These are phyloP conservation scores for Thecophora atra DNA, from an alignment of 2,888 invertebrate genomes.

Conservation along the genomic window DNA sequence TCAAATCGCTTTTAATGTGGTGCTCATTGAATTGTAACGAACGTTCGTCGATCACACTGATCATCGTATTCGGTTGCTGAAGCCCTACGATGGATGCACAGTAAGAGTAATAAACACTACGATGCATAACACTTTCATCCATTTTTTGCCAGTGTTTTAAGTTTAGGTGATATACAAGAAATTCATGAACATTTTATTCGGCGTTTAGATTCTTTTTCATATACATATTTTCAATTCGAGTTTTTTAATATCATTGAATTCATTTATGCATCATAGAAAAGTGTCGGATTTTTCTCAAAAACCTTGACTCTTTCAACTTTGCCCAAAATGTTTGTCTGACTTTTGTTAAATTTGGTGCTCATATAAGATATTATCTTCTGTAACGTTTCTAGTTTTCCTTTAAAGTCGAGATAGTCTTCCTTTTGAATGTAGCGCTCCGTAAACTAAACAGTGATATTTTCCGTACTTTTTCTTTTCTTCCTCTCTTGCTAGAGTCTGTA, in stretches of 20 bases:
- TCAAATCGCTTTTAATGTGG: slow-evolving; percentile 20
- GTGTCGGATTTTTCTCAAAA: too few species aligned
- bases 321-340: too few species aligned
- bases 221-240: too few species aligned
- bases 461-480: neutral
- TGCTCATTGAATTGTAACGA: slow-evolving; percentile 38
- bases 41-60: neutral
- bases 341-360: neutral
- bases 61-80: neutral
- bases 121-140: neutral
- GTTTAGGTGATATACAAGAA: too few species aligned
- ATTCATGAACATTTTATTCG: too few species aligned
- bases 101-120: neutral
- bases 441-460: neutral
- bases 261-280: too few species aligned
- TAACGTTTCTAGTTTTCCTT: neutral
- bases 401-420: too few species aligned
- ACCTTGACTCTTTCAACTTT: too few species aligned
- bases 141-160: too few species aligned
- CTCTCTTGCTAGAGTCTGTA: neutral
- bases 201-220: too few species aligned
- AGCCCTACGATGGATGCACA: slow-evolving; percentile 4
- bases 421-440: too few species aligned
- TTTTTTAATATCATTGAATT: too few species aligned
- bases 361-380: neutral